Evolutionary conservation across 2,113 vertebrate species (phyloP), one percentile per base, ranked within the genome.

Genomic region (Cephalopholis sonnerati): DNA sequence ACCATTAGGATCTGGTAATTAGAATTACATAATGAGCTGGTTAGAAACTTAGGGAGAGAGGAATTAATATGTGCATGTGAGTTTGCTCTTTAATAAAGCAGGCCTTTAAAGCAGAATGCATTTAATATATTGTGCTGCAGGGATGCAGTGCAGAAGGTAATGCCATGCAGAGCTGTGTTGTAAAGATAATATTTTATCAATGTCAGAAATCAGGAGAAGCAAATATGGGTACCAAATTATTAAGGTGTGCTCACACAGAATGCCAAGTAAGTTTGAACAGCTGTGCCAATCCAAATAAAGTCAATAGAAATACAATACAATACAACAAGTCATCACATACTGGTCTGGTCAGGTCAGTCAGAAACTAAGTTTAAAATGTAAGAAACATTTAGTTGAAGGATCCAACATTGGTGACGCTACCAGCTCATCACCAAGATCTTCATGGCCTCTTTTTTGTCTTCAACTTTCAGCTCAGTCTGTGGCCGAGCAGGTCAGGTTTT

Each of bases 1-100:
- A 74, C 48, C 20, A 66, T 44, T 69, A 66, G 29, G 27, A 78
- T 78, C 50, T 81, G 71, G 41, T 80, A 77, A 87, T 87, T 85
- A 73, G 64, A 77, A 8, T 44, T 44, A 11, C 2, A 44, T 44
- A 44, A 44, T 44, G 48, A 50, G 16, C 48, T 50, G 17, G 48
- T 76, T 58, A 72, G 51, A 82, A 77, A 61, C 54, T 70, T 16
- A 2, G 17, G 22, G 16, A 73, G 57, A 66, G 48, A 77, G 11
- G 57, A 75, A 62, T 39, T 59, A 50, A 64, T 55, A 17, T 46
- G 74, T 55, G 36, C 51, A 55, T 67, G 36, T 11, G 32, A 57
- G 54, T 78, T 46, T 64, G 50, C 29, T 68, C 68, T n/a, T 41
- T 12, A 51, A 39, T 18, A 74, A 65, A 77, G 51, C 53, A 46